phyloP scores from a whole-genome alignment of 2,797 vertebrate species.

The Yasuhikotakia modesta region DNA sequence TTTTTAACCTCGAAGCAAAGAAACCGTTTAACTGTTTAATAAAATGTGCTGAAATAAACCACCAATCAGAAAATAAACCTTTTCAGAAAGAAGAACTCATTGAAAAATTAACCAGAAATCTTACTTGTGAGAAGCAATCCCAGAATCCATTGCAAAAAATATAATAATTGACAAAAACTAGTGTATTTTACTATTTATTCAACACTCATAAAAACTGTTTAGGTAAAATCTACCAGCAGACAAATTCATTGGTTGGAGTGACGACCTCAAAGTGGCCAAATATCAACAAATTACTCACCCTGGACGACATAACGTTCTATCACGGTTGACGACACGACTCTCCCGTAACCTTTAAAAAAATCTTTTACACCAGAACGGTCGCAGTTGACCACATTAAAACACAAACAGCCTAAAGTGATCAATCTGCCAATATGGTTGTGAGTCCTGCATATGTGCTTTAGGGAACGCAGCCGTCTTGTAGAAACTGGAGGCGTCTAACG shows the following conservation, averaged over 20 bases:
- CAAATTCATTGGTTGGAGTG: background rate
- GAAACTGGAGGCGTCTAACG: constrained; percentile 59
- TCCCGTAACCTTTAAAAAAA: background rate
- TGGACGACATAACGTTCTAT: background rate
- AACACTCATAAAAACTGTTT: background rate
- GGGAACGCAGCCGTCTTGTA: constrained; percentile 23
- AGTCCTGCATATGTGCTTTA: constrained; percentile 28
- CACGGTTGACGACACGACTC: background rate
- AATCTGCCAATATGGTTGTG: constrained; percentile 55
- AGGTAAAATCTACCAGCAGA: background rate
- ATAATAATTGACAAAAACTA: no score
- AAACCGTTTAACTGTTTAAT: background rate
- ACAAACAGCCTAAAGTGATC: constrained; percentile 38
- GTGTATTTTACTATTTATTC: no score
- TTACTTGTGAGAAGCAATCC: background rate
- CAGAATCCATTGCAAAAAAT: background rate
- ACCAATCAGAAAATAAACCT: background rate
- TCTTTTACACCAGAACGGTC: background rate
- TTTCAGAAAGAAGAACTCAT: constrained; percentile 8
- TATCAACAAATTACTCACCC: background rate
- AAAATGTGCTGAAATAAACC: constrained; percentile 10
- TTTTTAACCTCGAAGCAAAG: constrained; percentile 3
- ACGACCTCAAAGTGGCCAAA: background rate
- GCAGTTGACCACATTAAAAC: constrained; percentile 14
- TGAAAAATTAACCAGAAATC: background rate